Evolutionary conservation across 1,140 invertebrate species (phyloP), one percentile per base, ranked within the genome.

Genomic region (Eueides isabella): DNA sequence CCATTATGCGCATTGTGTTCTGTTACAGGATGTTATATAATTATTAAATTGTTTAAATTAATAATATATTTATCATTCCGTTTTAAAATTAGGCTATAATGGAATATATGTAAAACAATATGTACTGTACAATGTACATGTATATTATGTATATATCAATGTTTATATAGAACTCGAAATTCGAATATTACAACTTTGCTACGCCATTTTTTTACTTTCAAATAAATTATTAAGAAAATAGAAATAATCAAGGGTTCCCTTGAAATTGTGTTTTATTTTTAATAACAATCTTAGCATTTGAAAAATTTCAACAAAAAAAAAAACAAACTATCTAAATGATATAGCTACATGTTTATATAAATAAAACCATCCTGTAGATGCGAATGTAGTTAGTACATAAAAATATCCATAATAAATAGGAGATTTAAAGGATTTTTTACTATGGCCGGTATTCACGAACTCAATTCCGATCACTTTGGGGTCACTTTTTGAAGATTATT

Each of bases 401-500:
- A 82, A 86, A 84, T 83, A 80, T 77, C 79, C 63, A 72, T 75
- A 74, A 78, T 81, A 85, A 84, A 87, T 83, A 77, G 75, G 77
- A 85, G 85, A 85, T 88, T 87, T 86, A 67, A 79, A 75, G 70
- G 64, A 81, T 84, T 88, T 90, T 92, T 92, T 92, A 84, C 80
- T 71, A 76, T 81, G 77, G 81, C 67, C 78, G 66, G 71, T 75
- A 85, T 87, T 87, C 75, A 85, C 73, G 48, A 72, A 68, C 78
- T 83, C 83, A 81, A 85, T 84, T 76, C 82, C 76, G 74, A 87
- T 83, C 80, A 86, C 89, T 92, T 91, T 91, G 89, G 91, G 91
- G 91, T 92, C 91, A 92, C 85, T 92, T 92, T 92, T 91, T 91
- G 91, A 86, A 87, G 91, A 91, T 91, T 89, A 91, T 85, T 84